Base-by-base conservation (phyloP, 2,113 vertebrate genomes). In the Cinclus mexicanus region DNA sequence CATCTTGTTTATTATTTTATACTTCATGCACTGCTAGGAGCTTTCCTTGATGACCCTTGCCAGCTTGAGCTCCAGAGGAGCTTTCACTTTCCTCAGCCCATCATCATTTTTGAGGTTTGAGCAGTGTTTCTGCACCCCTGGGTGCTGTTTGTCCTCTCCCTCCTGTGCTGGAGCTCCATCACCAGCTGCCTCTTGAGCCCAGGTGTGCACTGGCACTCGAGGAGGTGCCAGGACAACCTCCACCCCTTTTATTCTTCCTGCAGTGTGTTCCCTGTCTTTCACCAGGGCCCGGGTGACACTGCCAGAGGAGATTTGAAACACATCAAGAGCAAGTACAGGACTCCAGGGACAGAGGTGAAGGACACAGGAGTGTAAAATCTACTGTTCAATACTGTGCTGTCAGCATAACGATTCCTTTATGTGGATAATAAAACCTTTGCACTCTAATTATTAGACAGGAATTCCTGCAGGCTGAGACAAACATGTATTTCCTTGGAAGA, bases 381-480 rank as follows among this genome's bases (percentile, higher is more conserved):
- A 2, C 68, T 57, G 39, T 50, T 60, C 52, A 81, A n/a, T 12
- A 12, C 59, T 46, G 2, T 59, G 60, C 61, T 85, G 65, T 65
- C 47, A 75, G 23, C 28, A 22, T 39, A 75, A 33, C 6, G 0
- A n/a, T 82, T 93, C 47, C 25, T 91, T 82, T 63, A 24, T 42
- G 23, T 57, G 74, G 13, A 6, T 33, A 68, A 28, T 50, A 55
- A 80, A 64, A 65, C 25, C 50, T 92, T 47, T 21, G 17, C 71
- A 10, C 31, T 67, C 0, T 17, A 29, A 33, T 60, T 64, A 78
- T 65, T 53, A 59, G 57, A 16, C 31, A 59, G 87, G 77, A 84
- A 69, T 71, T 93, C 72, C 56, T 70, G 55, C 39, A 84, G 60
- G 59, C 68, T 91, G 69, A 77, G 33, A 59, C 55, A 61, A 91